Evolutionary conservation across 2,888 invertebrate species (phyloP).

Genomic region (Monochamus alternatus): DNA sequence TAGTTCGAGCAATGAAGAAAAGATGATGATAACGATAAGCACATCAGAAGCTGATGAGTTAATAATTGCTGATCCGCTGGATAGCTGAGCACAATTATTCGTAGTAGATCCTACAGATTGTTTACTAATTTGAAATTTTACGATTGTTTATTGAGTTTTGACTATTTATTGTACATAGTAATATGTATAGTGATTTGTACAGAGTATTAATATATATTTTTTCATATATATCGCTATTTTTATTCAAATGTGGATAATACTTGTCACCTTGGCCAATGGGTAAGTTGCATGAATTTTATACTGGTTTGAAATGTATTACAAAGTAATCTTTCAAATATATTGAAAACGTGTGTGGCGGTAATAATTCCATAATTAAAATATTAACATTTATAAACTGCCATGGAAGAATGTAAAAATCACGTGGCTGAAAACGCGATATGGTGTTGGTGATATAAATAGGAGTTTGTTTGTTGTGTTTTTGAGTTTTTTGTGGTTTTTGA

Average conservation of each 20-base stretch:
- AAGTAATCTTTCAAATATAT: too few relatives aligned
- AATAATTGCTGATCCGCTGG: slow-evolving; percentile 69
- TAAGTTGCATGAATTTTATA: too few relatives aligned
- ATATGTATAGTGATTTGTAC: slow-evolving; percentile 40
- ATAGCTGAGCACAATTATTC: slow-evolving; percentile 69
- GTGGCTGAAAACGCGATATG: too few relatives aligned
- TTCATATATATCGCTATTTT: slow-evolving; percentile 14
- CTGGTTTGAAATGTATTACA: too few relatives aligned
- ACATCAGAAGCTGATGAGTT: slow-evolving; percentile 73
- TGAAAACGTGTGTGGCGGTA: too few relatives aligned
- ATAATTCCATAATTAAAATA: too few relatives aligned
- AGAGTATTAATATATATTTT: slow-evolving; percentile 43
- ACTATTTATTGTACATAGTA: slow-evolving; percentile 38
- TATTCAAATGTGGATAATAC: background rate
- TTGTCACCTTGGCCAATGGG: too few relatives aligned
- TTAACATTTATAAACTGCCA: too few relatives aligned
- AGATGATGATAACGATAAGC: slow-evolving; percentile 84
- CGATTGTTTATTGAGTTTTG: slow-evolving; percentile 33
- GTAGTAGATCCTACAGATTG: slow-evolving; percentile 46
- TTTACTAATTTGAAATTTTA: slow-evolving; percentile 42
- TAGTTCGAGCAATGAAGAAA: slow-evolving; percentile 81
- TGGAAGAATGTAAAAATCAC: too few relatives aligned
- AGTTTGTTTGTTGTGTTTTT: too few relatives aligned
- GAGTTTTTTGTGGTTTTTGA: too few relatives aligned
- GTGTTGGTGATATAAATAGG: too few relatives aligned